Evolutionary conservation across 2,113 vertebrate genomes (phyloP).

Genomic region (Nibea albiflora): DNA sequence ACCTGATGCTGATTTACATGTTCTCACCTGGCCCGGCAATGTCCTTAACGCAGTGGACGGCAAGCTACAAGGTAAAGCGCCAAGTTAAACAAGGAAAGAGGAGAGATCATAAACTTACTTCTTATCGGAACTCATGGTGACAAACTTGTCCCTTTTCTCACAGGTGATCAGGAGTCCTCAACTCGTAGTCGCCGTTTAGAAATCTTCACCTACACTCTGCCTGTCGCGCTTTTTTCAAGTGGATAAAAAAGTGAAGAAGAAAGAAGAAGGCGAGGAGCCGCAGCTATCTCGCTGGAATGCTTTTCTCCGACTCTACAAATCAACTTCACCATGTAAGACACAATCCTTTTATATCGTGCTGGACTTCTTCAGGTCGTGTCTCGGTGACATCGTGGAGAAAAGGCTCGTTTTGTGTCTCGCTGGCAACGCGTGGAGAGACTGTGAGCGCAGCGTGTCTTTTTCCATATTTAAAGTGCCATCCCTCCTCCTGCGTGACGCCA

Average conservation of each 20-base stretch:
- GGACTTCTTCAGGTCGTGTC: not conserved
- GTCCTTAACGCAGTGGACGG: too few relatives aligned
- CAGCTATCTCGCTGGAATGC: conserved; percentile 53
- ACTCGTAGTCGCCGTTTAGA: not conserved
- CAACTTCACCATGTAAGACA: not conserved
- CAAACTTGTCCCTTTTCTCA: not conserved
- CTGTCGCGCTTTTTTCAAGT: conserved; percentile 8
- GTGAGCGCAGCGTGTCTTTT: conserved; percentile 66
- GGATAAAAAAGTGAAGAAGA: not conserved
- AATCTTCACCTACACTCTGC: not conserved
- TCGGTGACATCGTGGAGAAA: conserved; percentile 32
- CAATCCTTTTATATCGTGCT: conserved; percentile 51
- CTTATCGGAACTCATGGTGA: conserved; percentile 82
- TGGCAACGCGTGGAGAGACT: conserved; percentile 32
- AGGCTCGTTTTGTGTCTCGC: not conserved
- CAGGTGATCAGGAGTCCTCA: not conserved
- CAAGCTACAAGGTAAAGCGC: not conserved
- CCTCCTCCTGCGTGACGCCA: conserved; percentile 82
- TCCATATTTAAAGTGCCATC: conserved; percentile 85
- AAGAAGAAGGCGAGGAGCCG: not conserved
- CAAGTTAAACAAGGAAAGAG: not conserved
- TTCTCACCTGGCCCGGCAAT: conserved; percentile 18
- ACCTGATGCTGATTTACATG: not conserved
- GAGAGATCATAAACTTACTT: conserved; percentile 77
- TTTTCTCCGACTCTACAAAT: conserved; percentile 39